Evolutionary conservation across 2,888 invertebrate genomes (phyloP), one percentile per base, ranked within the genome.

Genomic region (Allygus modestus): DNA sequence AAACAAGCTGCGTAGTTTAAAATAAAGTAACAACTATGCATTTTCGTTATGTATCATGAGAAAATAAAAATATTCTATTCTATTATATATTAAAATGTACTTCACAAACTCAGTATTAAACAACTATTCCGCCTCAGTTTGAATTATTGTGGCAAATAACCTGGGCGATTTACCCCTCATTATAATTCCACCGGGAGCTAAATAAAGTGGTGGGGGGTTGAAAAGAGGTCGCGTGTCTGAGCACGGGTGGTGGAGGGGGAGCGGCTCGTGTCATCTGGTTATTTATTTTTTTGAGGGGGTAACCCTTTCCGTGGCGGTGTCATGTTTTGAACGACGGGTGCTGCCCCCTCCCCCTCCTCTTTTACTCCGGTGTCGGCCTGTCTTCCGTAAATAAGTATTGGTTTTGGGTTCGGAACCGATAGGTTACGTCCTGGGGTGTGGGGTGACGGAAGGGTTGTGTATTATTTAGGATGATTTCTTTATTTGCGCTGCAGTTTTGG

Each of bases 181-280:
- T 23, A 54, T 23, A 54, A 54, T 20, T 54, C 65, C 28, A 28
- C 15, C 15, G 65, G 65, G 65, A 65, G 9, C 65, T 65, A 65
- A 65, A 28, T 31, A 31, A 28, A 26, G 26, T 2, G 65, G 23
- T 20, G 58, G 65, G 65, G 65, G 26, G 26, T 9, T 58, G 15
- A 58, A 46, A 46, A 46, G 12, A 23, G 23, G 51, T 58, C 65
- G 31, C 65, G 65, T 65, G 65, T 65, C 17, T 0, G 11, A 12
- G 65, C 65, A 65, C 65, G 65, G 31, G 65, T 26, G 65, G 15
- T 0, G 2, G 12, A 26, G 12, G 65, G 28, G 58, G 58, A n/a
- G 28, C 28, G 65, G 65, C 65, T 65, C 65, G 65, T 65, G 65
- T 65, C 75, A 75, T 75, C 23, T 75, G 41, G 41, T 43, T 43